These are phyloP conservation scores for Drosophila pruinosa DNA, from an alignment of 1,140 invertebrate genomes.

Conservation along the genomic window DNA sequence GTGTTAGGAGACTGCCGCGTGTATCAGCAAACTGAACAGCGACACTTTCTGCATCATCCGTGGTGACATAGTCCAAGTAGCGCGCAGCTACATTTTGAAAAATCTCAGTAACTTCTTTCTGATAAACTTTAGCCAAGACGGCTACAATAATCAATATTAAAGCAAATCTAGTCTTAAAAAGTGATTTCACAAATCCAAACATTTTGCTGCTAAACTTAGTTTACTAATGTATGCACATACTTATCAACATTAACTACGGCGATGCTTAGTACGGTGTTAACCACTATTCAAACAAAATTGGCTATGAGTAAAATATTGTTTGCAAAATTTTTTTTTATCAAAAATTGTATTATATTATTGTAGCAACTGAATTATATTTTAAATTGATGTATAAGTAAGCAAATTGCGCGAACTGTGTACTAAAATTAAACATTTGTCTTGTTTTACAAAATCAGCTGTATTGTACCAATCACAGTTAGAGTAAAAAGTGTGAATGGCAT, in stretches of 20 bases:
- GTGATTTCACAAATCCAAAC: constrained; percentile 55
- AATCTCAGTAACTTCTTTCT: constrained; percentile 52
- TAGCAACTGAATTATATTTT: too few relatives aligned
- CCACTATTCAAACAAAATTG: background rate
- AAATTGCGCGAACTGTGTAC: background rate
- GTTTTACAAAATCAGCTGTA: constrained; percentile 6
- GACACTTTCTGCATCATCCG: constrained; percentile 7
- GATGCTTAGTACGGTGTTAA: constrained; percentile 13
- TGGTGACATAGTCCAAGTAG: constrained; percentile 36
- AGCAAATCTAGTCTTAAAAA: constrained; percentile 59
- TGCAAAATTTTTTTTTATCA: too few relatives aligned
- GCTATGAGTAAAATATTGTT: too few relatives aligned
- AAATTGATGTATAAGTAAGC: background rate
- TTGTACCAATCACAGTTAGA: background rate
- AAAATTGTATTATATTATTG: too few relatives aligned
- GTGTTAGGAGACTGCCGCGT: constrained; percentile 79
- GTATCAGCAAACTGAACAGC: constrained; percentile 34
- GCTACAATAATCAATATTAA: constrained; percentile 53
- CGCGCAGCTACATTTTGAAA: constrained; percentile 9
- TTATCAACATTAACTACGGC: background rate
- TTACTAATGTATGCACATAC: background rate
- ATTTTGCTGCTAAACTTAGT: constrained; percentile 37
- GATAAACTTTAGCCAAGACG: constrained; percentile 58
- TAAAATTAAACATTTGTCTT: background rate
- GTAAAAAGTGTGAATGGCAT: constrained; percentile 5